Evolutionary conservation across 2,797 vertebrate genomes (phyloP), one percentile per base, ranked within the genome.

Genomic region (Rhynchonycteris naso): DNA sequence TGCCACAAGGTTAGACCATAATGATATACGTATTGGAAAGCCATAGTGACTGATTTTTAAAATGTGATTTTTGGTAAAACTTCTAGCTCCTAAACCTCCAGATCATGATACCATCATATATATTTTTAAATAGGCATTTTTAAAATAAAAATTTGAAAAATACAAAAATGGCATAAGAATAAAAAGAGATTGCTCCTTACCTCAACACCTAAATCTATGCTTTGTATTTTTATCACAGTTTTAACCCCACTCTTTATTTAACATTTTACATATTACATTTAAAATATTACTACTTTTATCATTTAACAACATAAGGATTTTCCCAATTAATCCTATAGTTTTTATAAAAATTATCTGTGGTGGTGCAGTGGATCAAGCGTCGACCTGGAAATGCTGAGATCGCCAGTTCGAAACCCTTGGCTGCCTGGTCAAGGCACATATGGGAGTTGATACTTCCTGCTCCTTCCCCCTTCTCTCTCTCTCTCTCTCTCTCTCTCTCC

Each of bases 241-340:
- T 33, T 58, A 69, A 59, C 85, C 50, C 86, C 13, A 38, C 7
- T 54, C 24, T 83, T 82, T 35, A 65, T 72, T 74, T 75, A 82
- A 63, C 24, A 71, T 78, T 89, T 85, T n/a, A 82, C 33, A 35
- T n/a, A 75, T 75, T 75, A 68, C 22, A 59, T 69, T 91, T 59
- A 61, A 75, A 7, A 4, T 59, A 61, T 76, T 38, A 61, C 66
- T 85, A 68, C 52, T 86, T 85, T 79, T 56, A 58, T 47, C 50
- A 79, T 26, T 93, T 91, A 94, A 94, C n/a, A 79, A 74, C 58
- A 74, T 79, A 93, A 89, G 59, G 6, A 81, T 91, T 91, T 88
- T 72, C 5, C 56, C 54, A 84, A 93, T 74, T 80, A 93, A 93
- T 88, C 75, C 28, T 54, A 75, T 13, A 58, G 26, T 76, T 92